These are phyloP conservation scores for Zaprionus ornatus DNA, from an alignment of 1,140 invertebrate genomes.

Conservation along the genomic window DNA sequence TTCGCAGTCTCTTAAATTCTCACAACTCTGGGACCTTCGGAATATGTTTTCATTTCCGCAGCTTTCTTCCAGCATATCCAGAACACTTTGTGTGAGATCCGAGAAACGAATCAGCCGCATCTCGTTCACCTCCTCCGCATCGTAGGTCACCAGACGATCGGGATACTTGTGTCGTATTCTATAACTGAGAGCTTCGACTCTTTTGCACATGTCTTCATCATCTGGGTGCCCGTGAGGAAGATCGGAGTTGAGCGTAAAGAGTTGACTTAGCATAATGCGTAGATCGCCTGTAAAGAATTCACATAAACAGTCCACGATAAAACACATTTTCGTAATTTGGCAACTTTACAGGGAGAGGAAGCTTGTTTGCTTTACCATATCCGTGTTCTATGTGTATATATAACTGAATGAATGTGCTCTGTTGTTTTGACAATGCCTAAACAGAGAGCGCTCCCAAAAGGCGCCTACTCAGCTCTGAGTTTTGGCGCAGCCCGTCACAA, in stretches of 20 bases:
- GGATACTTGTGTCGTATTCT: slow-evolving; percentile 56
- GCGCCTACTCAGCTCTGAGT: slow-evolving; percentile 43
- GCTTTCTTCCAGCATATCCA: not conserved
- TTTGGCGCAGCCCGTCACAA: slow-evolving; percentile 38
- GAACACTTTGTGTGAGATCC: slow-evolving; percentile 18
- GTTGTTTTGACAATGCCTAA: slow-evolving; percentile 33
- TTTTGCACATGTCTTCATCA: not conserved
- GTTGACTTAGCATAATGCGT: not conserved
- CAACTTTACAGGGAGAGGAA: not conserved
- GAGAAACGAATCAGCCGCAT: slow-evolving; percentile 41
- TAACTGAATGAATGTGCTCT: not conserved
- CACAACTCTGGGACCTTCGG: not conserved
- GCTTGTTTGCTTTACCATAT: not conserved
- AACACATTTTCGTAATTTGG: slow-evolving; percentile 7
- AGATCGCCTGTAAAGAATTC: slow-evolving; percentile 30
- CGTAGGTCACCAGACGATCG: slow-evolving; percentile 52
- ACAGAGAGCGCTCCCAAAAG: not conserved
- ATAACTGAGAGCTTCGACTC: slow-evolving; percentile 8
- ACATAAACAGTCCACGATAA: slow-evolving; percentile 44
- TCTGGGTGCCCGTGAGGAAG: not conserved
- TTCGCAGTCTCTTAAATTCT: not conserved
- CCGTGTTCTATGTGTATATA: not conserved
- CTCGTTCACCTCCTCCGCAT: slow-evolving; percentile 48
- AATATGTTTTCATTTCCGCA: not conserved
- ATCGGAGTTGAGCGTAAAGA: not conserved